Percentiles rank a stretch among this genome's conserved stretches.
Conservation (phyloP, 1,140 invertebrate species). For the Muscidifurax raptorellus region DNA sequence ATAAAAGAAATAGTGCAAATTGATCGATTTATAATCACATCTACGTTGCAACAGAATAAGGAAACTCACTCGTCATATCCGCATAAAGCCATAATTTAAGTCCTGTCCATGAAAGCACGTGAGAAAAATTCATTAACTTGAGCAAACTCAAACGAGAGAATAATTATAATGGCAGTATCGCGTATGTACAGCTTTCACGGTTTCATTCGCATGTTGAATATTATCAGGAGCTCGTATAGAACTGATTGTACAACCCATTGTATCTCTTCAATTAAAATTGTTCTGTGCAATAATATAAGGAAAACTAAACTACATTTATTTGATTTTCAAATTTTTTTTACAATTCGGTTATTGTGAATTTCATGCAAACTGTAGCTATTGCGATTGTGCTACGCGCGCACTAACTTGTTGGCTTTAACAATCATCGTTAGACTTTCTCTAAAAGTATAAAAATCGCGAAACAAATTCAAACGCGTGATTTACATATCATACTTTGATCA, state of each 20-base stretch:
- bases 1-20: background rate
- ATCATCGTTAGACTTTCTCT: background rate
- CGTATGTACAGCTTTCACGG: background rate
- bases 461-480: background rate
- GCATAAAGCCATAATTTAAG: background rate
- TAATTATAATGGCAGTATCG: background rate
- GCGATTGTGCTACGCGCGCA: background rate
- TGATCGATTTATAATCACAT: background rate
- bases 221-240: background rate
- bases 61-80: background rate
- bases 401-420: background rate
- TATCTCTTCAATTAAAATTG: slow-evolving; percentile 30
- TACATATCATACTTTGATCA: too few relatives aligned
- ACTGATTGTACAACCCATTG: slow-evolving; percentile 9
- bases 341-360: background rate
- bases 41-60: background rate
- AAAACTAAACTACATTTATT: background rate
- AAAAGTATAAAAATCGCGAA: background rate
- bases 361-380: background rate
- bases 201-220: slow-evolving; percentile 18
- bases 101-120: background rate
- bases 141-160: slow-evolving; percentile 10
- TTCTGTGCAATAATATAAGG: background rate
- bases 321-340: background rate
- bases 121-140: background rate